Percentiles rank a stretch among this genome's conserved stretches.
Evolutionary conservation across 2,888 invertebrate genomes (phyloP).

Genomic region (Diarsia dahlii): DNA sequence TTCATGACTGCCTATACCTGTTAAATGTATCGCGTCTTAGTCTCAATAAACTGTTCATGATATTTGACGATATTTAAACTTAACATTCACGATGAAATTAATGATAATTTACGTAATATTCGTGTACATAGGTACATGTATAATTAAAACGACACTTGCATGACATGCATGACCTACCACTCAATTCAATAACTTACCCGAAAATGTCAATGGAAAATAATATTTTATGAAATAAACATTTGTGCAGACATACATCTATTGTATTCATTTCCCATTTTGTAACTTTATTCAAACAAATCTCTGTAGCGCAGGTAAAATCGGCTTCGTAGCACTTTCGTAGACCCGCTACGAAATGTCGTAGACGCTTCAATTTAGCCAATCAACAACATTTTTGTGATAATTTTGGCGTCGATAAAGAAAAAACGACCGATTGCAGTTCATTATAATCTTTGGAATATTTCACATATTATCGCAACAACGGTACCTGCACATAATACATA

Average conservation of each 20-base stretch:
- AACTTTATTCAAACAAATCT: conserved; percentile 24
- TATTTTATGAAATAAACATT: neutral
- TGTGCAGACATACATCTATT: conserved; percentile 5
- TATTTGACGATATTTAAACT: conserved; percentile 20
- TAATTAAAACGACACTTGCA: conserved; percentile 2
- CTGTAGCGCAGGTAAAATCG: conserved; percentile 35
- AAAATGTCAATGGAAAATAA: neutral
- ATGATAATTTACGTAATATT: conserved; percentile 14
- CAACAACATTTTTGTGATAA: conserved; percentile 35
- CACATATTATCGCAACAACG: conserved; percentile 65
- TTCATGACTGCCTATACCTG: conserved; percentile 43
- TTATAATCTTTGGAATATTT: conserved; percentile 52
- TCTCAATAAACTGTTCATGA: conserved; percentile 28
- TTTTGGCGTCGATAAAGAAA: conserved; percentile 49
- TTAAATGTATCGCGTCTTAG: conserved; percentile 44
- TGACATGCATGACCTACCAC: conserved; percentile 7
- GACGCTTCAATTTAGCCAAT: conserved; percentile 59
- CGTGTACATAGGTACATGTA: neutral
- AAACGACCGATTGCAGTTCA: conserved; percentile 40
- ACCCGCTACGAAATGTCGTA: conserved; percentile 82
- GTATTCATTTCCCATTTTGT: conserved; percentile 9
- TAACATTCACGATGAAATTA: conserved; percentile 32
- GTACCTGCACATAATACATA: conserved; percentile 71
- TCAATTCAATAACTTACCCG: conserved; percentile 24
- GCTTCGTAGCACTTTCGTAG: conserved; percentile 83